Conservation (phyloP, 1,140 invertebrate species). For the Nomia melanderi region DNA sequence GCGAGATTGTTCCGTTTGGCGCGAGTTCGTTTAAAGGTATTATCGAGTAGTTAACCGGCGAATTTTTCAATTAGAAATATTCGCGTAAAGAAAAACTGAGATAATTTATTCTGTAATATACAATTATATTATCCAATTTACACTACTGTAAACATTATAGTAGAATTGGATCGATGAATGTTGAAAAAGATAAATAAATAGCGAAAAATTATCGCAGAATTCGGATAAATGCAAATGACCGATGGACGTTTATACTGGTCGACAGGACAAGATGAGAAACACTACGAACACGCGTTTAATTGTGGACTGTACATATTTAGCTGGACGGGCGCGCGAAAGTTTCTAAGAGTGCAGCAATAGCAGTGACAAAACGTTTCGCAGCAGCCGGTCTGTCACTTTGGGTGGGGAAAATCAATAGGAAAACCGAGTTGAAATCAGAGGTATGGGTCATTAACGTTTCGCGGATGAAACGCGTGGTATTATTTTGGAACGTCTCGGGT, state of each 20-base stretch:
- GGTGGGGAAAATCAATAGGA: constrained; percentile 74
- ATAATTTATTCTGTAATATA: too few relatives aligned
- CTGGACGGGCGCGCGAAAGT: constrained; percentile 18
- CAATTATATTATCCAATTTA: too few relatives aligned
- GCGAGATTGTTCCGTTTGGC: too few relatives aligned
- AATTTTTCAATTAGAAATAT: too few relatives aligned
- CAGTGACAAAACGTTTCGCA: constrained; percentile 25
- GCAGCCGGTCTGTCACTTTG: constrained; percentile 31
- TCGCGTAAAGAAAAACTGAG: too few relatives aligned
- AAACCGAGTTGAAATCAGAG: constrained; percentile 62
- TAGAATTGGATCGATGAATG: too few relatives aligned
- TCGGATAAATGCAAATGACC: too few relatives aligned
- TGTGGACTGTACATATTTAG: background rate
- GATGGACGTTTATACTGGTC: too few relatives aligned
- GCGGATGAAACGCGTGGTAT: constrained; percentile 11
- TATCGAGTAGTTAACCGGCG: background rate
- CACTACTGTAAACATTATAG: too few relatives aligned
- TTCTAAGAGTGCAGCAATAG: constrained; percentile 16
- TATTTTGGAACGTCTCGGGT: constrained; percentile 17
- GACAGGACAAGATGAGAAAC: too few relatives aligned
- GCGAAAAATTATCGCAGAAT: too few relatives aligned
- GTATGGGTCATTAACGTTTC: constrained; percentile 40
- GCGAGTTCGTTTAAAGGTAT: background rate
- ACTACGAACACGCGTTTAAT: background rate
- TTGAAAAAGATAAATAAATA: too few relatives aligned